Conservation (phyloP, 1,140 invertebrate genomes). For the Drosophila simulans region DNA sequence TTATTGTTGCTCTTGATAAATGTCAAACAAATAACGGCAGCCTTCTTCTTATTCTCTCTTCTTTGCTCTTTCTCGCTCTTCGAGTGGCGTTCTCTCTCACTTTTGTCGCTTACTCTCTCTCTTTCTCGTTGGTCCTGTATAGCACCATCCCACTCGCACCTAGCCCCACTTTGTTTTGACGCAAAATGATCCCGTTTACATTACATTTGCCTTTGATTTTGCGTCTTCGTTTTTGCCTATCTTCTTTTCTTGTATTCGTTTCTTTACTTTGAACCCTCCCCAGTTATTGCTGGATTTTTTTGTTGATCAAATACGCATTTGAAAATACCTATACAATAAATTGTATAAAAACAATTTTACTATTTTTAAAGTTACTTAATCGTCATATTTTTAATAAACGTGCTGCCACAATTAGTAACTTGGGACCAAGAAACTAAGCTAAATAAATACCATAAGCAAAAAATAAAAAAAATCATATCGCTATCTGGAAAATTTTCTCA, state of each 20-base stretch:
- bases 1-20: slow-evolving; percentile 45
- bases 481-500: slow-evolving; percentile 50
- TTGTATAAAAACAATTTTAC: neutral
- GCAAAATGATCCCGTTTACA: slow-evolving; percentile 50
- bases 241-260: neutral
- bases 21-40: slow-evolving; percentile 50
- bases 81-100: neutral
- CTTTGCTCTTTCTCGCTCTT: neutral
- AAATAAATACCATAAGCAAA: slow-evolving; percentile 3
- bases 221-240: slow-evolving; percentile 21
- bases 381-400: slow-evolving; percentile 26
- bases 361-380: neutral
- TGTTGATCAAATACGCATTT: slow-evolving; percentile 36
- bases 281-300: slow-evolving; percentile 43
- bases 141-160: slow-evolving; percentile 11
- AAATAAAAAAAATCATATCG: slow-evolving; percentile 1
- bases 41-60: neutral
- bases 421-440: neutral
- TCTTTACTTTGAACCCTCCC: slow-evolving; percentile 25
- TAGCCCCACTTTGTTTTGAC: slow-evolving; percentile 7
- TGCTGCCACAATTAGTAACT: slow-evolving; percentile 51
- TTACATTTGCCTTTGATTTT: slow-evolving; percentile 54
- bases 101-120: slow-evolving; percentile 1
- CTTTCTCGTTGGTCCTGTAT: neutral
- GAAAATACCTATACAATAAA: slow-evolving; percentile 4